Percentiles rank a stretch among this genome's conserved stretches.
Evolutionary conservation across 2,797 vertebrate species (phyloP).

Genomic region (Gobio occitaniae): DNA sequence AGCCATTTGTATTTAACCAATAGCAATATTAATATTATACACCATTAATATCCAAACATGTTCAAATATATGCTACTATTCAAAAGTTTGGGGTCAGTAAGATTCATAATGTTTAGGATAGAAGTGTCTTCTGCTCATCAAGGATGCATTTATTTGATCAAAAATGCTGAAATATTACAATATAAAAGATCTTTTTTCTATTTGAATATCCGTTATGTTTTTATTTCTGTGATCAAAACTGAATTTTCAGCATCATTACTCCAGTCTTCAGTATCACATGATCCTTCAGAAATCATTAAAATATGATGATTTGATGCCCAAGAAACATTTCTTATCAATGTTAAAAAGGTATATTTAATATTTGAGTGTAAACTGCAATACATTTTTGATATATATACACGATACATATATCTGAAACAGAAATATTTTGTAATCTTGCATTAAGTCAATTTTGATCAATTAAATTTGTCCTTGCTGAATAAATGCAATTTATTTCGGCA

Average conservation of each 20-base stretch:
- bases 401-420: no score
- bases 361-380: background rate
- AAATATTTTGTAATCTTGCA: background rate
- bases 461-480: background rate
- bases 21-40: background rate
- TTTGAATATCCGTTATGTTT: background rate
- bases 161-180: background rate
- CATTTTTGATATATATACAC: background rate
- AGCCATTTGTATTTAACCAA: background rate
- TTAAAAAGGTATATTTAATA: background rate
- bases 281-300: background rate
- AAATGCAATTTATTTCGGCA: no score
- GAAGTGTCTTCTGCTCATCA: background rate
- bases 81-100: constrained; percentile 2
- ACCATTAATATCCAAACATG: constrained; percentile 2
- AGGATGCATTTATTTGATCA: background rate
- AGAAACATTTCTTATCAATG: background rate
- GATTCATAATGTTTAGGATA: background rate
- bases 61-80: background rate
- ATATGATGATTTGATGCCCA: background rate
- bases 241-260: background rate
- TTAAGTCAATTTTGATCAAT: background rate
- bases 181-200: background rate
- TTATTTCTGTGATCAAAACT: background rate
- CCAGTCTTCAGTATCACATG: background rate